These are phyloP conservation scores for Carcina quercana DNA, from an alignment of 2,888 invertebrate species.

Conservation along the genomic window DNA sequence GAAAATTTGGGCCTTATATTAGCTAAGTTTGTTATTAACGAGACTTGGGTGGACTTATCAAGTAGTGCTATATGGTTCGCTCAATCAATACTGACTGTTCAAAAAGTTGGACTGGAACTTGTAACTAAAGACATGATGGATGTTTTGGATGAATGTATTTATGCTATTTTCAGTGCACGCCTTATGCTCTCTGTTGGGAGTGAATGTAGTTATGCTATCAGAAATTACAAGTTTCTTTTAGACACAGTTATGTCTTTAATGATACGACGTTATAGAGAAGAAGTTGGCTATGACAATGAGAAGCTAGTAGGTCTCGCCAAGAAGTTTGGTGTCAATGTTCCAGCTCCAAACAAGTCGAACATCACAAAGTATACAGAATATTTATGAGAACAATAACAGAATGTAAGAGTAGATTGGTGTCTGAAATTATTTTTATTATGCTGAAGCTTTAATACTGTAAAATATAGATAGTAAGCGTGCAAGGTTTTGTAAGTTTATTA, in stretches of 20 bases:
- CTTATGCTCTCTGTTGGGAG: constrained; percentile 71
- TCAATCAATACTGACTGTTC: constrained; percentile 81
- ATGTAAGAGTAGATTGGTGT: constrained; percentile 31
- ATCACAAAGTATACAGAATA: constrained; percentile 82
- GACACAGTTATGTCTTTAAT: constrained; percentile 78
- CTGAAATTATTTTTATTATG: constrained; percentile 65
- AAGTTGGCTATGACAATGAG: constrained; percentile 74
- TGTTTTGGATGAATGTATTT: constrained; percentile 81
- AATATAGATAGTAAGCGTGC: constrained; percentile 69
- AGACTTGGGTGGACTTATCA: constrained; percentile 83
- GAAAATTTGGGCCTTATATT: constrained; percentile 79
- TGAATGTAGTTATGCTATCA: constrained; percentile 65
- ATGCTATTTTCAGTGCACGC: constrained; percentile 83
- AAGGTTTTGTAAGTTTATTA: constrained; percentile 69
- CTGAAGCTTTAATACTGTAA: constrained; percentile 72
- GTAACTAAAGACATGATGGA: constrained; percentile 83
- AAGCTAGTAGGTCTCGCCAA: constrained; percentile 65
- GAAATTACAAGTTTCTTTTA: constrained; percentile 82
- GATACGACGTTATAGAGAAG: constrained; percentile 76
- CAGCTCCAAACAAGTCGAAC: constrained; percentile 74
- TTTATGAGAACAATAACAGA: constrained; percentile 62
- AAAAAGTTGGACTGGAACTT: constrained; percentile 84
- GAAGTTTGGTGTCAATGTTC: constrained; percentile 68
- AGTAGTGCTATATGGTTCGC: constrained; percentile 87
- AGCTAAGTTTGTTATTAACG: constrained; percentile 76